Conservation (phyloP, 2,888 invertebrate genomes). For the Trileptium ribeirensis region DNA sequence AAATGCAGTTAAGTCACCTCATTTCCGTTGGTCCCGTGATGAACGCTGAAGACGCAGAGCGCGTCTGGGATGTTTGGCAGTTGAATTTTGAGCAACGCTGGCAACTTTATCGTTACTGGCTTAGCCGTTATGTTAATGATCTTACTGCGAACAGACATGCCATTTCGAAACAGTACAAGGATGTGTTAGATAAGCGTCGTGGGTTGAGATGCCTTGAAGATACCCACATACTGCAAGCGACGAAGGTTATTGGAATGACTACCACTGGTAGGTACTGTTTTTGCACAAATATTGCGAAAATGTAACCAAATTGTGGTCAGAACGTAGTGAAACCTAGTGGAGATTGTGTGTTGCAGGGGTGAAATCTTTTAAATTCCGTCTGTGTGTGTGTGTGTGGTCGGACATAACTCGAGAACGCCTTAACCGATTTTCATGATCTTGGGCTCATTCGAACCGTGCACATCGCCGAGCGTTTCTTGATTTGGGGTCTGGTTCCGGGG, state of each 20-base stretch:
- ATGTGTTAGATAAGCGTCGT: background rate
- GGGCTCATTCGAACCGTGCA: too few relatives aligned
- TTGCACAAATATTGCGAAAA: too few relatives aligned
- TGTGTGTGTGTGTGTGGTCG: too few relatives aligned
- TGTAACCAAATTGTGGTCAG: too few relatives aligned
- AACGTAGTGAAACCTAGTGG: too few relatives aligned
- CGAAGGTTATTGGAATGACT: constrained; percentile 14
- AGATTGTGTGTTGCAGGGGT: too few relatives aligned
- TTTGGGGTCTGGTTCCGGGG: too few relatives aligned
- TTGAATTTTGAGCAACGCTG: constrained; percentile 51
- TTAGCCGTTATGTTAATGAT: constrained; percentile 23
- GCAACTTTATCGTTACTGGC: constrained; percentile 54
- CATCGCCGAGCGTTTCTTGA: too few relatives aligned
- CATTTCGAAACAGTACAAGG: background rate
- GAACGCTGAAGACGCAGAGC: background rate
- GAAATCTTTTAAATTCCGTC: too few relatives aligned
- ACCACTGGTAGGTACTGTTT: too few relatives aligned
- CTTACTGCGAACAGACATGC: background rate
- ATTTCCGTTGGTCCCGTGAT: background rate
- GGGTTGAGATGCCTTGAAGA: constrained; percentile 37
- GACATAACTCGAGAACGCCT: too few relatives aligned
- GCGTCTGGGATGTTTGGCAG: constrained; percentile 41
- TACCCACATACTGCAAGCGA: constrained; percentile 24
- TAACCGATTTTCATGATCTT: too few relatives aligned
- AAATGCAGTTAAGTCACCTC: background rate